Conservation (phyloP, 2,797 vertebrate species). For the Anolis apletophallus region DNA sequence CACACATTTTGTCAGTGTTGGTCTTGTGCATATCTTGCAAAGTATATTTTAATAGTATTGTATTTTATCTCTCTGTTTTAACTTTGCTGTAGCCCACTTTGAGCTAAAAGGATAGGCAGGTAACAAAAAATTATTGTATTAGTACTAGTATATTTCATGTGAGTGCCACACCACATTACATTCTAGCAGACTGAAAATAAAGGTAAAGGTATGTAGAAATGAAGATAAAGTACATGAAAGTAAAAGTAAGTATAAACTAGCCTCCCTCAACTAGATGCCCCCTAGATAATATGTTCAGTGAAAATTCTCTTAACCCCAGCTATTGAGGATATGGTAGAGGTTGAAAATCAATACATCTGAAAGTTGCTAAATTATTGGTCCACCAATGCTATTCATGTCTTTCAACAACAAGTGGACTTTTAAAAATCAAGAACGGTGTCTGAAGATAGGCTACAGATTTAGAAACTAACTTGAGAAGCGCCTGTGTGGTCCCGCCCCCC, state of each 20-base stretch:
- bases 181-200: neutral
- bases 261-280: neutral
- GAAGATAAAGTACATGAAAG: neutral
- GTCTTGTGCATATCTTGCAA: too few species aligned
- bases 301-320: too few species aligned
- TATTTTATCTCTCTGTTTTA: too few species aligned
- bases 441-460: neutral
- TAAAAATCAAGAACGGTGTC: neutral
- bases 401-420: neutral
- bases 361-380: neutral
- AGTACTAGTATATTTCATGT: neutral
- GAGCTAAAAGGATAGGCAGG: too few species aligned
- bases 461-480: too few species aligned
- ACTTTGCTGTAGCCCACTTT: too few species aligned
- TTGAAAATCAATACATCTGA: neutral
- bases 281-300: neutral
- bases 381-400: neutral
- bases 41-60: too few species aligned
- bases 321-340: neutral
- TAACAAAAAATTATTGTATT: too few species aligned
- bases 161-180: neutral
- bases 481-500: too few species aligned
- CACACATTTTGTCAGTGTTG: too few species aligned
- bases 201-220: neutral
- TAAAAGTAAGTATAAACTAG: neutral